These are phyloP conservation scores for Dendrocincla tyrannina DNA, from an alignment of 2,797 vertebrate genomes.

Conservation along the genomic window DNA sequence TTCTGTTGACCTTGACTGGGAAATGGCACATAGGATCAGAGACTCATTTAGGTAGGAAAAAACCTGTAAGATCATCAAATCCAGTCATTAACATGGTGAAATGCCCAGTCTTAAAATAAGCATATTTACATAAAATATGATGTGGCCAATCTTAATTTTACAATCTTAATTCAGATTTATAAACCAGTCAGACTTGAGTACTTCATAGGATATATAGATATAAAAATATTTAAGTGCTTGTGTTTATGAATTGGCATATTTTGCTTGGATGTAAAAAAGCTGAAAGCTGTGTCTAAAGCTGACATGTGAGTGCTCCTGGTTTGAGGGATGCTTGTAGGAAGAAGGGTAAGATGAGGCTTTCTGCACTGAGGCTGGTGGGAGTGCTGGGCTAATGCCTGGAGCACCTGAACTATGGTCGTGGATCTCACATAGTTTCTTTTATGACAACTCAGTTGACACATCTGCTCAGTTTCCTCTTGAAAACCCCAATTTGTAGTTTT, in stretches of 20 bases:
- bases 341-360: neutral
- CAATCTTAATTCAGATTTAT: neutral
- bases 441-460: neutral
- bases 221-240: neutral
- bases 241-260: neutral
- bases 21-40: neutral
- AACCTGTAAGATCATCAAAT: neutral
- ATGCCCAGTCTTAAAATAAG: neutral
- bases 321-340: neutral
- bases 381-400: neutral
- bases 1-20: constrained; percentile 43
- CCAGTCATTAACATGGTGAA: neutral
- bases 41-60: neutral
- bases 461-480: constrained; percentile 1
- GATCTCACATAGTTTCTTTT: neutral
- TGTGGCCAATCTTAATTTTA: neutral
- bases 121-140: neutral
- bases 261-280: neutral
- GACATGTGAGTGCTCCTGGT: neutral
- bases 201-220: neutral
- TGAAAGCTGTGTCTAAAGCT: neutral
- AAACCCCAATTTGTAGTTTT: neutral
- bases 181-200: neutral
- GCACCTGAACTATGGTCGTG: neutral
- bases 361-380: neutral